Evolutionary conservation across 2,797 vertebrate genomes (phyloP), one percentile per base, ranked within the genome.

Genomic region (Enteromius viviparus): DNA sequence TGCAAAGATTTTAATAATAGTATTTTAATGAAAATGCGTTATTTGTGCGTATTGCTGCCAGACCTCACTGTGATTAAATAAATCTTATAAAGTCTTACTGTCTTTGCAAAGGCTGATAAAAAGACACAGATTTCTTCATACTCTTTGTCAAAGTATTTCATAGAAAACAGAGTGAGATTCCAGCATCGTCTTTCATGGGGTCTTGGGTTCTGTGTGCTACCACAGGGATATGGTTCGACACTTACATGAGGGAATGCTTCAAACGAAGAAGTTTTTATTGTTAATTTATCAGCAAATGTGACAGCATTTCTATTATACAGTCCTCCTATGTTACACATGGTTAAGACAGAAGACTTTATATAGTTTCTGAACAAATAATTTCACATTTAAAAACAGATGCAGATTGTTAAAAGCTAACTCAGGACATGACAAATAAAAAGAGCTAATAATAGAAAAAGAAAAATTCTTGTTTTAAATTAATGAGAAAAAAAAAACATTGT

Each of bases 321-420:
- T 21, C 23, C 12, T 81, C 74, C 58, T 62, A 12, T 29, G 42
- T 77, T 83, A 40, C n/a, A 17, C 51, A 29, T 69, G 8, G 5
- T 82, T 84, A 74, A 77, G 55, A 47, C 1, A 26, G 19, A 42
- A 80, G 64, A 40, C 76, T 45, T 86, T 76, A n/a, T 71, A 17
- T 77, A 68, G 45, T 11, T 75, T 66, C 14, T 47, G 29, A 58
- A 55, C 62, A 62, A 55, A 65, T 53, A 37, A 62, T 83, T 58
- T 78, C 45, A 69, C 58, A 74, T 34, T 75, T 74, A 64, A 42
- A 62, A 82, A 49, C 68, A 83, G 80, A 86, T 78, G 68, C 60
- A 80, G 85, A 76, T 82, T 8, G 83, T 88, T 51, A 84, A 78
- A 78, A 12, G 49, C 69, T 53, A 86, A 74, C 40, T 81, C 74